Base-by-base conservation (phyloP, 2,113 vertebrate species). In the Rallus limicola region DNA sequence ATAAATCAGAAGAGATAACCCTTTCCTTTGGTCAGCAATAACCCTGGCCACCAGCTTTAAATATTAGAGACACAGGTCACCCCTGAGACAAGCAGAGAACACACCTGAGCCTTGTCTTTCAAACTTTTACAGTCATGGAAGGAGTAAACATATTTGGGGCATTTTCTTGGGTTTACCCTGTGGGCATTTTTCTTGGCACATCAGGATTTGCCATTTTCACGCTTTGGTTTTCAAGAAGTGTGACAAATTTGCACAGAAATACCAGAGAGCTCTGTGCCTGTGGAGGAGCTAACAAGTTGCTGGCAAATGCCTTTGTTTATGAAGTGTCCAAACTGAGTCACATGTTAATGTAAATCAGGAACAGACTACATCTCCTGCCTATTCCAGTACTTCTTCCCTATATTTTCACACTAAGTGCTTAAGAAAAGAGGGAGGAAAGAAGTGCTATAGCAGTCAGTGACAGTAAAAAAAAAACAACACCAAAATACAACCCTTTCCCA, bases 101-200 rank as follows among this genome's bases (percentile, higher is more conserved):
- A 40, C 6, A 56, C 0, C 0, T 6, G n/a, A 40, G 38, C 19
- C 74, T 58, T 18, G 3, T 6, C 67, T 86, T 38, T 18, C 16
- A 56, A 58, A 42, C 28, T 33, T 81, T 76, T 11, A 33, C 3
- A 40, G 7, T 25, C 20, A 17, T 6, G 9, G 25, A 59, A 82
- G 12, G 2, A 36, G 13, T 24, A 33, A 28, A 69, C 52, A 9
- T 1, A 3, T 24, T 34, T 23, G 42, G 28, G 6, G 12, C 17
- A 24, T 63, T 68, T 18, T 50, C 56, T 31, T 25, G 16, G 9
- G 4, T 67, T 48, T 38, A 21, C 11, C 29, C 62, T 44, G 28
- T 52, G 67, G 40, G 16, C 1, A 0, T n/a, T 75, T 78, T 42
- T 50, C 72, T 67, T 38, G 6, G 9, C 34, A 6, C 26, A 62